Conservation (phyloP, 2,888 invertebrate genomes). For the Drosophila phalerata region DNA sequence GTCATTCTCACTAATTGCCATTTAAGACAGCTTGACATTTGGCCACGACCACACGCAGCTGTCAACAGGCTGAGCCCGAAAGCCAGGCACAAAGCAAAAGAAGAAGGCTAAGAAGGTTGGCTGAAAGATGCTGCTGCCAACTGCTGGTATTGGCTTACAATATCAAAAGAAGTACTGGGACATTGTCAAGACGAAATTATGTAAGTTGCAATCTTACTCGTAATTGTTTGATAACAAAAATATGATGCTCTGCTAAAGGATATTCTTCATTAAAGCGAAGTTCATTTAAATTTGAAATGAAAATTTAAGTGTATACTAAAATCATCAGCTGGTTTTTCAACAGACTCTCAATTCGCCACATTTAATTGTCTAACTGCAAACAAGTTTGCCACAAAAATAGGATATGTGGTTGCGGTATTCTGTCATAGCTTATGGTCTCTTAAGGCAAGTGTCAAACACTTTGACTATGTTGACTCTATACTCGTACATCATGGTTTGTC, state of each 20-base stretch:
- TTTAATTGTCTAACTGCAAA: constrained; percentile 1
- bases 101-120: constrained; percentile 8
- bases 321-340: not conserved
- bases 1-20: constrained; percentile 50
- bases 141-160: constrained; percentile 33
- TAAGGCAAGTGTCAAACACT: constrained; percentile 41
- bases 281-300: not conserved
- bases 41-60: constrained; percentile 30
- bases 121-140: constrained; percentile 15
- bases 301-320: not conserved
- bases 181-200: constrained; percentile 11
- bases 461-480: constrained; percentile 23
- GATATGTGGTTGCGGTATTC: not conserved
- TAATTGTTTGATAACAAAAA: constrained; percentile 19
- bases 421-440: constrained; percentile 29
- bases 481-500: constrained; percentile 34
- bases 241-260: constrained; percentile 1
- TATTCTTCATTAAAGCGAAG: not conserved
- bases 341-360: not conserved
- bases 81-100: constrained; percentile 4
- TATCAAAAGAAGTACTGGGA: constrained; percentile 27
- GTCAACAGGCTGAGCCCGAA: constrained; percentile 27
- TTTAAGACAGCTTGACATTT: constrained; percentile 51
- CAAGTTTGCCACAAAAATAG: not conserved
- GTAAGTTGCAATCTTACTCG: constrained; percentile 15